Evolutionary conservation across 23 tunicate genomes (phyloP).

Genomic region (Halocynthia roretzi): DNA sequence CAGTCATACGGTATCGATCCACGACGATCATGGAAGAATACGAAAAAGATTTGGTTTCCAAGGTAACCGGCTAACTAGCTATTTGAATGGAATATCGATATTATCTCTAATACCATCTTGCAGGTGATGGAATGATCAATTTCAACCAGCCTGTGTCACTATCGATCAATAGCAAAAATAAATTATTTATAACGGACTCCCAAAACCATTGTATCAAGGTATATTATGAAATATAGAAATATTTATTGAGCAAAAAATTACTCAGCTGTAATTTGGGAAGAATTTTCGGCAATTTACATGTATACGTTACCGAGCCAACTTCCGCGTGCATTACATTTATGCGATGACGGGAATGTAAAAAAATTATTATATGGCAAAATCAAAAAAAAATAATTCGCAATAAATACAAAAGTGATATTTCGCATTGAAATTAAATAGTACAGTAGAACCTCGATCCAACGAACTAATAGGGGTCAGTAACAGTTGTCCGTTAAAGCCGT

Average conservation of each 20-base stretch:
- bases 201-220: conserved; percentile 85
- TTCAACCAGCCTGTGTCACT: conserved; percentile 92
- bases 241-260: background rate
- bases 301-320: too few species aligned
- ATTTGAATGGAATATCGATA: background rate
- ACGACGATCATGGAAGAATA: conserved; percentile 52
- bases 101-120: background rate
- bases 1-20: conserved; percentile 65
- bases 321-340: too few species aligned
- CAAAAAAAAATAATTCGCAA: too few species aligned
- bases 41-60: conserved; percentile 77
- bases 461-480: too few species aligned
- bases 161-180: conserved; percentile 44
- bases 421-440: too few species aligned
- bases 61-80: conserved; percentile 22
- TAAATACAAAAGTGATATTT: too few species aligned
- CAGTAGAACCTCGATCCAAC: too few species aligned
- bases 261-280: background rate
- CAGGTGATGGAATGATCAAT: conserved; percentile 40
- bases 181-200: conserved; percentile 57
- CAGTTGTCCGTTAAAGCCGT: too few species aligned
- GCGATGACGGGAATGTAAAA: too few species aligned
- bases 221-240: background rate
- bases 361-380: too few species aligned
- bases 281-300: background rate